A percentile compares a stretch with the other conserved stretches of the same genome.
These are phyloP conservation scores for Nesoenas mayeri DNA, from an alignment of 2,113 vertebrate genomes.

Conservation along the genomic window DNA sequence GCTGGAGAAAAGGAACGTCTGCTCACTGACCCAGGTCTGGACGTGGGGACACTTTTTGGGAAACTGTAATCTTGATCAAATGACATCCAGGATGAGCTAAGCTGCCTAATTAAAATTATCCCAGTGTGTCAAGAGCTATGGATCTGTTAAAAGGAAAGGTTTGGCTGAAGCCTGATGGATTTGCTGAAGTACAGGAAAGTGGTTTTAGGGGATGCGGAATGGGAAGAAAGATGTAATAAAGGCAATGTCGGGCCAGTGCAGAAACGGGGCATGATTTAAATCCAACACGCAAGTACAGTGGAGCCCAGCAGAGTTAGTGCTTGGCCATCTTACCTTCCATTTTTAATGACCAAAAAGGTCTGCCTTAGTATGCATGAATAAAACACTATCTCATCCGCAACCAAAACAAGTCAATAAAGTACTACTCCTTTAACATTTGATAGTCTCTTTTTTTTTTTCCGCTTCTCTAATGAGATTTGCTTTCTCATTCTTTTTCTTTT, in stretches of 20 bases:
- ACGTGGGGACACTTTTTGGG: not conserved
- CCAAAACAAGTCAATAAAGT: not conserved
- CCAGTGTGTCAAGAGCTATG: not conserved
- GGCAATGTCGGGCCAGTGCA: not conserved
- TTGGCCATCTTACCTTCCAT: not conserved
- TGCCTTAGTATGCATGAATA: not conserved
- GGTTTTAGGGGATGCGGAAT: not conserved
- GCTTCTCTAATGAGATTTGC: constrained; percentile 22
- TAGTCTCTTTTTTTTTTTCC: not conserved
- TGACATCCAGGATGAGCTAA: not conserved
- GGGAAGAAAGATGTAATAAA: not conserved
- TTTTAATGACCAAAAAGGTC: not conserved
- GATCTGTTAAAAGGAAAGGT: not conserved
- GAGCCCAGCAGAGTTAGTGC: not conserved
- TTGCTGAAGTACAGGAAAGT: not conserved
- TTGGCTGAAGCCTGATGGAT: not conserved
- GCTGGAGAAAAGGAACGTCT: not conserved
- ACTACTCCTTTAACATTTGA: constrained; percentile 16
- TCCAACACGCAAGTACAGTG: not conserved
- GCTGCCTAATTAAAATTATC: not conserved
- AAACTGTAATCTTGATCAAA: not conserved
- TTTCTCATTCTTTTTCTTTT: not conserved
- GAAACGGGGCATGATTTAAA: not conserved
- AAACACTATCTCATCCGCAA: not conserved
- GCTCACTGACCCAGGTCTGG: not conserved